Conservation (phyloP, 2,113 vertebrate species). For the Propithecus coquereli region DNA sequence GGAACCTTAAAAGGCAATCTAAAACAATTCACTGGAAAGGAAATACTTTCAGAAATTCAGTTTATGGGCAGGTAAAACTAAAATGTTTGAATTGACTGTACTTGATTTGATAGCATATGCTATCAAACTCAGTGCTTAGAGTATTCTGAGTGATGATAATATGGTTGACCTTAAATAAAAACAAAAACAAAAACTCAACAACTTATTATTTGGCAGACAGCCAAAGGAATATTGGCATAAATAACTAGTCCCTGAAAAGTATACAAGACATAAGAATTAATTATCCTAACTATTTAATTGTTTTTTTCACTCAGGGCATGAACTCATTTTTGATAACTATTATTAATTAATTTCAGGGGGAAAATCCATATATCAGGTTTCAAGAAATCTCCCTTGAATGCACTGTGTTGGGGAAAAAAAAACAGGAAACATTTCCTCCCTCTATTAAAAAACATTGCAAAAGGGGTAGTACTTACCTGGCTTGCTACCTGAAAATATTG, state of each 20-base stretch:
- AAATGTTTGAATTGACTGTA: constrained; percentile 72
- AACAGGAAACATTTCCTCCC: background rate
- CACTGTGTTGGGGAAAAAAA: background rate
- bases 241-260: constrained; percentile 73
- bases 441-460: background rate
- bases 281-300: constrained; percentile 48
- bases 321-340: constrained; percentile 41
- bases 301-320: constrained; percentile 46
- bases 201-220: constrained; percentile 72
- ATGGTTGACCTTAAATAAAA: constrained; percentile 71
- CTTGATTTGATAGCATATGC: constrained; percentile 46
- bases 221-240: constrained; percentile 77
- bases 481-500: background rate
- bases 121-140: constrained; percentile 55
- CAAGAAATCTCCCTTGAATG: background rate
- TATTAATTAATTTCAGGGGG: constrained; percentile 50
- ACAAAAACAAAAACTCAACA: constrained; percentile 46
- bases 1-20: background rate
- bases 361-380: background rate
- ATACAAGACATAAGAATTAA: constrained; percentile 73
- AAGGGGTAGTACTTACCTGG: background rate
- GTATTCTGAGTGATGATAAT: constrained; percentile 60
- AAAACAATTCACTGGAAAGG: background rate
- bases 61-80: constrained; percentile 62
- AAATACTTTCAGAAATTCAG: constrained; percentile 73